A percentile compares a stretch with the other conserved stretches of the same genome.
Evolutionary conservation across 2,113 vertebrate genomes (phyloP).

Genomic region (Perccottus glenii): DNA sequence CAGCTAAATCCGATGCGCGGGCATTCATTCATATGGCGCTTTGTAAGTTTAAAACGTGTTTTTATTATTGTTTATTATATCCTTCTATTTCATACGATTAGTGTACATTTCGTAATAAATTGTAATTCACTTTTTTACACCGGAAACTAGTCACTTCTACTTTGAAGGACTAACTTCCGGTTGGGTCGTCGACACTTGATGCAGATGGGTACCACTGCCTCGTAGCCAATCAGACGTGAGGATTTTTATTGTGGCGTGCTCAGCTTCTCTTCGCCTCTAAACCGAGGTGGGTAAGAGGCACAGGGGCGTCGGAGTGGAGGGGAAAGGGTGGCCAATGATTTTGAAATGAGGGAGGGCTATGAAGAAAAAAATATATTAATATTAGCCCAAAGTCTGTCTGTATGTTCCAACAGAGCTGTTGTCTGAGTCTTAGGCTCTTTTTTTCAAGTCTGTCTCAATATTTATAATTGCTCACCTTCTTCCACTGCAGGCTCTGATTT

Average conservation of each 20-base stretch:
- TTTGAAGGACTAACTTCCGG: constrained; percentile 23
- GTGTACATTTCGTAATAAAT: neutral
- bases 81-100: no score
- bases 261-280: constrained; percentile 4
- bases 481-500: no score
- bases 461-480: no score
- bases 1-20: neutral
- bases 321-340: no score
- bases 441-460: no score
- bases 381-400: no score
- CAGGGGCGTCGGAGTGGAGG: no score
- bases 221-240: constrained; percentile 59
- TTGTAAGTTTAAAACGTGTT: neutral
- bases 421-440: no score
- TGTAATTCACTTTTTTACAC: neutral
- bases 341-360: no score
- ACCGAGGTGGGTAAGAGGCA: no score
- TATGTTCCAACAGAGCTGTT: no score
- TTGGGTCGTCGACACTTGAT: neutral
- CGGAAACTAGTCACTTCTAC: neutral
- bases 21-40: accelerated
- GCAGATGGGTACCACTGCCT: constrained; percentile 59
- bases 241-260: constrained; percentile 21
- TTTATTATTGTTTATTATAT: neutral
- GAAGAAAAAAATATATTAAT: no score